phyloP scores from a whole-genome alignment of 2,888 invertebrate species.

The Latheticus oryzae region DNA sequence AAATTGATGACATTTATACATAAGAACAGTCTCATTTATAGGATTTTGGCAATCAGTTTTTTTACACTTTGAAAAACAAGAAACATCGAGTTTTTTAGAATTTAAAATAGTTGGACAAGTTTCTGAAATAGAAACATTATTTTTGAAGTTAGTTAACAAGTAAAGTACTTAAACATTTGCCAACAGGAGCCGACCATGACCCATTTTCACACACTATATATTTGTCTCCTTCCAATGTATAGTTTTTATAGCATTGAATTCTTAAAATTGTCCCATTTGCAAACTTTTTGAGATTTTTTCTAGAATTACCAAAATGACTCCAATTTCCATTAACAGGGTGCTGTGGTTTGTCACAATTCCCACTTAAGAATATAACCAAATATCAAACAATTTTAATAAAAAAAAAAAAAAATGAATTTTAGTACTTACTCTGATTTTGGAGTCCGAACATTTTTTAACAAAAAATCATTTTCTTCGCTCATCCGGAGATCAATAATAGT shows the following conservation, averaged over 20 bases:
- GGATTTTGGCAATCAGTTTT: neutral
- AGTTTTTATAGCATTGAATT: neutral
- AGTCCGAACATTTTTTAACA: too few species aligned
- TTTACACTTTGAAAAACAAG: neutral
- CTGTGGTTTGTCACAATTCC: too few species aligned
- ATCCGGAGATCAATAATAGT: too few species aligned
- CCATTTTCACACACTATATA: neutral
- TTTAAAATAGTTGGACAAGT: neutral
- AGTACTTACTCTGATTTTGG: too few species aligned
- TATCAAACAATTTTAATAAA: too few species aligned
- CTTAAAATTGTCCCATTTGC: neutral
- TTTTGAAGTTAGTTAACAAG: neutral
- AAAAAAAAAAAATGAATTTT: too few species aligned
- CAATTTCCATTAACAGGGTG: too few species aligned
- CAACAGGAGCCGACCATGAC: neutral
- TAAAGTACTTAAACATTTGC: slow-evolving; percentile 6
- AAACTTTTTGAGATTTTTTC: too few species aligned
- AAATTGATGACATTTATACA: neutral
- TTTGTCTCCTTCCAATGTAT: neutral
- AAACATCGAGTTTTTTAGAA: neutral
- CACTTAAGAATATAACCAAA: too few species aligned
- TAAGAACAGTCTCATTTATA: neutral
- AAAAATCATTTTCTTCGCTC: too few species aligned
- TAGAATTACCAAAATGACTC: too few species aligned
- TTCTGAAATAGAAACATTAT: neutral